Evolutionary conservation across 1,140 invertebrate species (phyloP), one percentile per base, ranked within the genome.

Genomic region (Anoplophora glabripennis): DNA sequence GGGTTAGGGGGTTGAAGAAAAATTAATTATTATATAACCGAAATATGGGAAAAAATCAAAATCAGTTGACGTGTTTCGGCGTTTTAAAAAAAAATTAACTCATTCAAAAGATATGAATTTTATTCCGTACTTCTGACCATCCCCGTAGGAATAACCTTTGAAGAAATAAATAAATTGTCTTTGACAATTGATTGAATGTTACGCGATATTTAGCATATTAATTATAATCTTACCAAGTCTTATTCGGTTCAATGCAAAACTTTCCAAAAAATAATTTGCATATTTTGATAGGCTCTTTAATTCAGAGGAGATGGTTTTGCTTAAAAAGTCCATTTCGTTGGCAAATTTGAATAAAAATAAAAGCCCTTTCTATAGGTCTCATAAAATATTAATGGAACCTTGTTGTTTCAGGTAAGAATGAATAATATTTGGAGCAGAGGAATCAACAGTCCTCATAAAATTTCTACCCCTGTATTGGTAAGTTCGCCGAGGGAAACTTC

Each of bases 351-450:
- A 60, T 60, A 60, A 60, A 60, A 60, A 60, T 54, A 60, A 54
- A 60, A 54, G 48, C 40, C 52, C 21, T 54, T 40, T 55, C 46
- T 60, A 55, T 42, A 60, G 52, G 42, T 54, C 58, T 60, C 58
- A 60, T 60, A 54, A 60, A 54, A 60, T 60, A 60, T 60, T 60
- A 60, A 60, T 60, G 58, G 58, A 60, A 60, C 54, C 54, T 46
- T 60, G 58, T 60, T 60, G 58, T 60, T 60, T 46, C 58, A 60
- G 58, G 58, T 60, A 60, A 60, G 58, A 38, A 44, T 46, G 58
- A 36, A 54, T 60, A 60, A 54, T 48, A 60, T 60, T 46, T 48
- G 37, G 51, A 48, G 49, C 21, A 38, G 44, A 37, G 45, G 51
- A 47, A 28, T 28, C 21, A 28, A 28, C 21, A 28, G 21, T 28